Percentiles rank a stretch among this genome's conserved stretches.
These are phyloP conservation scores for Blomia tropicalis DNA, from an alignment of 2,888 invertebrate genomes.

Conservation along the genomic window DNA sequence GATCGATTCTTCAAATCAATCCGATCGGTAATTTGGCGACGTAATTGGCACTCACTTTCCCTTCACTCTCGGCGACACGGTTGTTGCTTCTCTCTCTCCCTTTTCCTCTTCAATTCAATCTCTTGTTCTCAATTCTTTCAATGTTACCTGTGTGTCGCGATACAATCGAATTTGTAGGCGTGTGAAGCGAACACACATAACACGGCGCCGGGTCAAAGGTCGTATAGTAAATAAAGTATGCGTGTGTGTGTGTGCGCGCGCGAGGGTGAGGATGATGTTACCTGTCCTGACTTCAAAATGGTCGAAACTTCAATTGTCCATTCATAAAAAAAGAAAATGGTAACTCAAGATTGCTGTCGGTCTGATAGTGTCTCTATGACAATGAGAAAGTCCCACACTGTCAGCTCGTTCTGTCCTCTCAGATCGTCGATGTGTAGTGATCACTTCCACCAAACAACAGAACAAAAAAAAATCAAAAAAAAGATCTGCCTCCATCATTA, in stretches of 20 bases:
- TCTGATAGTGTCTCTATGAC: no score
- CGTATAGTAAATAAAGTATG: conserved; percentile 11
- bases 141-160: background rate
- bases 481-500: no score
- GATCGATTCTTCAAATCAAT: background rate
- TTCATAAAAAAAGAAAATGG: background rate
- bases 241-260: no score
- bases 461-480: no score
- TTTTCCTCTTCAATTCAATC: background rate
- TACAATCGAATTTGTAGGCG: background rate
- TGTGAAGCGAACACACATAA: conserved; percentile 3
- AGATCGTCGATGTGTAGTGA: no score
- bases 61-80: background rate
- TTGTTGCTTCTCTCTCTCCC: conserved; percentile 8
- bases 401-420: no score
- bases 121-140: no score
- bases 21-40: background rate
- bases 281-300: no score
- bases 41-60: conserved; percentile 12
- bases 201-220: conserved; percentile 2
- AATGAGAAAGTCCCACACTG: conserved; percentile 8
- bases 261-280: no score
- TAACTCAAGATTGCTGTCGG: background rate
- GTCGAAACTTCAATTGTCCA: background rate
- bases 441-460: no score